A percentile compares a stretch with the other conserved stretches of the same genome.
Evolutionary conservation across 2,797 vertebrate genomes (phyloP).

Genomic region (Novumbra hubbsi): DNA sequence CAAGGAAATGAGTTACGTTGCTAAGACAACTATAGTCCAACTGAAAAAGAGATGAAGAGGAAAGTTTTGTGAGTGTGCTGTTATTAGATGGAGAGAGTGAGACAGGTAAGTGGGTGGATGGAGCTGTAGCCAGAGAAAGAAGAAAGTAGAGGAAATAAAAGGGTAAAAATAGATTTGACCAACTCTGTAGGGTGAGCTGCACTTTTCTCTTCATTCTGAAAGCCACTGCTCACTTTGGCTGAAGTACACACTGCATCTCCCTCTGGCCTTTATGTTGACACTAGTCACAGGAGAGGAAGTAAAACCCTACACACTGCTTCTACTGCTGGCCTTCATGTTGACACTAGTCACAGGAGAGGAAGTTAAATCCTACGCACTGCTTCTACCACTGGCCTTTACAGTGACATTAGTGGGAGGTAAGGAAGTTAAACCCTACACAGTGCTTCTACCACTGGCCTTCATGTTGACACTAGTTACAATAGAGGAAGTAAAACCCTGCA

Average conservation of each 20-base stretch:
- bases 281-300: not conserved
- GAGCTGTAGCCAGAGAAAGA: conserved; percentile 14
- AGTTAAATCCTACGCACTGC: not conserved
- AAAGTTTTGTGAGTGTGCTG: conserved; percentile 41
- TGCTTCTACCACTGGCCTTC: not conserved
- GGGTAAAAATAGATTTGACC: conserved; percentile 9
- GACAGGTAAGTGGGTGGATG: conserved; percentile 52
- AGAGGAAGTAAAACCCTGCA: not conserved
- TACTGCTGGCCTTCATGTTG: not conserved
- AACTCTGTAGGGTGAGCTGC: conserved; percentile 9
- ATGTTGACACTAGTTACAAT: not conserved
- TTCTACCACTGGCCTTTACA: not conserved
- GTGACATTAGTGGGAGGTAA: not conserved
- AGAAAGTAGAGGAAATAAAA: conserved; percentile 7
- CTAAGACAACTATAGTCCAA: conserved; percentile 54
- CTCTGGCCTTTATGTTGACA: not conserved
- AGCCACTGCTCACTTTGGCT: not conserved
- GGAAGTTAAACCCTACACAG: not conserved
- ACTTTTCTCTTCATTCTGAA: not conserved
- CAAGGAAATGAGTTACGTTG: conserved; percentile 55
- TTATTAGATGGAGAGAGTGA: conserved; percentile 41
- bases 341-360: not conserved
- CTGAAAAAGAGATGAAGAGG: conserved; percentile 29
- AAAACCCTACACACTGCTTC: not conserved
- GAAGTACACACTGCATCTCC: not conserved